Evolutionary conservation across 2,888 invertebrate species (phyloP).

Genomic region (Anoncus sp.): DNA sequence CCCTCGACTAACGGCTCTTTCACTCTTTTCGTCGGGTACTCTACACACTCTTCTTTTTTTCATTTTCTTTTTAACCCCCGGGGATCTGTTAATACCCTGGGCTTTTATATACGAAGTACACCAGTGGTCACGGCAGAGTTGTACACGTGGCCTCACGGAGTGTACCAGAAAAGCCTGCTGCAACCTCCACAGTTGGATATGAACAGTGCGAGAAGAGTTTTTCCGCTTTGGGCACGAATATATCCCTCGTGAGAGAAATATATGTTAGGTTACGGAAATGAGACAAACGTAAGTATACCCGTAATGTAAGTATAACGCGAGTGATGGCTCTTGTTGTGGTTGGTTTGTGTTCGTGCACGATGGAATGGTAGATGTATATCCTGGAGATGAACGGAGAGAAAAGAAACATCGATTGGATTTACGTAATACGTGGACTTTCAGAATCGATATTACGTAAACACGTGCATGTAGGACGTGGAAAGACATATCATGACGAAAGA

Average conservation of each 20-base stretch:
- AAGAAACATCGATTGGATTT: neutral
- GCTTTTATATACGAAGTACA: constrained; percentile 45
- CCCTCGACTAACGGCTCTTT: constrained; percentile 46
- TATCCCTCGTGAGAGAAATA: neutral
- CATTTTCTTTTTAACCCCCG: constrained; percentile 36
- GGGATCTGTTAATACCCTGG: constrained; percentile 43
- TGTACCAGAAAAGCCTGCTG: constrained; percentile 4
- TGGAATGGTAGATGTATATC: too few species aligned
- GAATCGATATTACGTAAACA: constrained; percentile 10
- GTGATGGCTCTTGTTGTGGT: neutral
- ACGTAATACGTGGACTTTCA: neutral
- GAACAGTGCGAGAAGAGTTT: neutral
- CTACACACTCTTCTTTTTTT: constrained; percentile 29
- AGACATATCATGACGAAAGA: neutral
- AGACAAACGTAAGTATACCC: neutral
- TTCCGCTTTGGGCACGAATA: neutral
- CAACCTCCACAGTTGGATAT: neutral
- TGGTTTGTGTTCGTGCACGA: too few species aligned
- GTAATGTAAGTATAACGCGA: neutral
- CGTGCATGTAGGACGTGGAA: too few species aligned
- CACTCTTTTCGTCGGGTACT: constrained; percentile 27
- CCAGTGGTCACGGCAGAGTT: constrained; percentile 38
- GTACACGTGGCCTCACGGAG: constrained; percentile 1
- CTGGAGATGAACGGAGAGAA: neutral
- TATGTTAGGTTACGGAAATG: constrained; percentile 10